Evolutionary conservation across 92 coral and sea anemone species (phyloP).

Genomic region (Porites divaricata): DNA sequence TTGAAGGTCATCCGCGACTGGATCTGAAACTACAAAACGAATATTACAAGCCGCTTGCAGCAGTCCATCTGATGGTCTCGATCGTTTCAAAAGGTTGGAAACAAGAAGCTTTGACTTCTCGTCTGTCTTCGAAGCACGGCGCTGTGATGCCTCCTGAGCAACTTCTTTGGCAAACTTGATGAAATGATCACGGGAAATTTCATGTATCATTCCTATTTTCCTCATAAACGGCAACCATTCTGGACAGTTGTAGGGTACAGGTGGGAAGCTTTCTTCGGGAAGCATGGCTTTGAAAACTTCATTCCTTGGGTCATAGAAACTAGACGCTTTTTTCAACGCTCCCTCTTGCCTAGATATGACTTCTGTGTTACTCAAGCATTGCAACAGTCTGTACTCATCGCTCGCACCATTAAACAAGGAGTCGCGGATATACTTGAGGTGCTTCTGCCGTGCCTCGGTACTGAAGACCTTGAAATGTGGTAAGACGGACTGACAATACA

Average conservation of each 20-base stretch:
- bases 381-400: slow-evolving; percentile 5
- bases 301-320: slow-evolving; percentile 42
- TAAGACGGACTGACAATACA: slow-evolving; percentile 58
- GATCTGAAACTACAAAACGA: slow-evolving; percentile 53
- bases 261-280: slow-evolving; percentile 63
- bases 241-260: slow-evolving; percentile 44
- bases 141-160: slow-evolving; percentile 43
- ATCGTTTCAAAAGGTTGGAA: slow-evolving; percentile 34
- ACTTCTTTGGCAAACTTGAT: slow-evolving; percentile 58
- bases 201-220: slow-evolving; percentile 54
- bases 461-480: slow-evolving; percentile 33
- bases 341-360: slow-evolving; percentile 34
- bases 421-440: slow-evolving; percentile 22
- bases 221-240: slow-evolving; percentile 62
- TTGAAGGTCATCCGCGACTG: slow-evolving; percentile 22
- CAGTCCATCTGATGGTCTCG: slow-evolving; percentile 14
- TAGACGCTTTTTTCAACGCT: background rate
- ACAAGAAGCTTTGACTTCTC: slow-evolving; percentile 59
- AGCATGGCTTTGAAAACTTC: slow-evolving; percentile 35
- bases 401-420: background rate
- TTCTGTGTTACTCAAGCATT: background rate
- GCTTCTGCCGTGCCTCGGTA: slow-evolving; percentile 37
- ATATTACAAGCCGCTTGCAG: slow-evolving; percentile 42
- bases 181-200: slow-evolving; percentile 41
- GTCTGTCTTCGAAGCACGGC: slow-evolving; percentile 24